Conservation (phyloP, 2,113 vertebrate genomes). For the Strix uralensis region DNA sequence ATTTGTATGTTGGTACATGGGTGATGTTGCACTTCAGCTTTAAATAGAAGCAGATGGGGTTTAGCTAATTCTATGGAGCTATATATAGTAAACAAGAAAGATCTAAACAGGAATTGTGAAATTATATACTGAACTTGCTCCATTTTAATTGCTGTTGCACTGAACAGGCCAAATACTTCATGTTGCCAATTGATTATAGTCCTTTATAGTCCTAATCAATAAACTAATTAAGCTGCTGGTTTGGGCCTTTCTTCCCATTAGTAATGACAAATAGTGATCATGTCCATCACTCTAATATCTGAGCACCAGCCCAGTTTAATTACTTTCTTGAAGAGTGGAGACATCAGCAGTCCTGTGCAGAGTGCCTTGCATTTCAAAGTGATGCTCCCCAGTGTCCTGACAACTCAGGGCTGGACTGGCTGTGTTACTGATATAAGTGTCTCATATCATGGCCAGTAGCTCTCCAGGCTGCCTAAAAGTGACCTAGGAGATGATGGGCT, state of each 20-base stretch:
- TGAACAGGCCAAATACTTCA: slow-evolving; percentile 62
- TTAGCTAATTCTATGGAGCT: slow-evolving; percentile 65
- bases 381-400: neutral
- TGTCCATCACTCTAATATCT: slow-evolving; percentile 58
- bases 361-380: slow-evolving; percentile 39
- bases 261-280: slow-evolving; percentile 56
- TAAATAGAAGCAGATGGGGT: slow-evolving; percentile 69
- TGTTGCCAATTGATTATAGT: slow-evolving; percentile 62
- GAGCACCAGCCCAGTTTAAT: slow-evolving; percentile 46
- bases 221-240: slow-evolving; percentile 66
- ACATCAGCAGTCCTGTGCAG: neutral
- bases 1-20: slow-evolving; percentile 65
- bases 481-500: neutral
- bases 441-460: neutral
- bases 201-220: slow-evolving; percentile 63
- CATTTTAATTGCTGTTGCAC: slow-evolving; percentile 50
- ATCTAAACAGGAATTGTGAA: slow-evolving; percentile 67
- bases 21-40: slow-evolving; percentile 65
- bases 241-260: slow-evolving; percentile 57
- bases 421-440: neutral
- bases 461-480: neutral
- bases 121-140: slow-evolving; percentile 65
- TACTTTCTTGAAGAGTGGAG: slow-evolving; percentile 38
- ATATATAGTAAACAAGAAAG: slow-evolving; percentile 67
- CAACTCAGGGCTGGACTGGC: neutral